Percentiles rank a stretch among this genome's conserved stretches.
These are phyloP conservation scores for Belonocnema kinseyi DNA, from an alignment of 1,140 invertebrate genomes.

Conservation along the genomic window DNA sequence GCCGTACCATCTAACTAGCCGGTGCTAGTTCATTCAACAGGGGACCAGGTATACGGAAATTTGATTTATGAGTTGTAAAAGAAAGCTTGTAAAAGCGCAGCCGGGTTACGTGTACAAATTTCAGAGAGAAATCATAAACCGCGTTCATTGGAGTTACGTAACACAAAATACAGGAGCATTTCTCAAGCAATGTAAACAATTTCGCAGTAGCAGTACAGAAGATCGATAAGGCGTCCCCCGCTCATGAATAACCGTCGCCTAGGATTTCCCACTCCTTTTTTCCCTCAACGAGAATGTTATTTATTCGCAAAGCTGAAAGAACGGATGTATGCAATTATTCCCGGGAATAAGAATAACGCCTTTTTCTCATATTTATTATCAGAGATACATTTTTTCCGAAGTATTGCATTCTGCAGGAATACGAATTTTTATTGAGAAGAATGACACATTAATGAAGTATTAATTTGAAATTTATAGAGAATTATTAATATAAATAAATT, in stretches of 20 bases:
- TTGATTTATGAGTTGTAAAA: neutral
- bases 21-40: neutral
- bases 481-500: too few species aligned
- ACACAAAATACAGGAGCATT: slow-evolving; percentile 23
- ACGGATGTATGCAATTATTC: slow-evolving; percentile 18
- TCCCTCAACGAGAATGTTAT: slow-evolving; percentile 21
- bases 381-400: too few species aligned
- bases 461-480: too few species aligned
- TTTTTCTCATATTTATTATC: neutral
- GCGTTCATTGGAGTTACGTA: neutral
- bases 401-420: too few species aligned
- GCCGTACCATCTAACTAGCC: slow-evolving; percentile 6
- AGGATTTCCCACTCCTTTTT: neutral
- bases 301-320: slow-evolving; percentile 7
- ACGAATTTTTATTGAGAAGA: too few species aligned
- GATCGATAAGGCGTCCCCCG: slow-evolving; percentile 5
- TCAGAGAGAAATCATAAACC: slow-evolving; percentile 19
- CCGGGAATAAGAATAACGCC: neutral
- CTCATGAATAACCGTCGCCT: slow-evolving; percentile 9
- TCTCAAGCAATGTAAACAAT: slow-evolving; percentile 11
- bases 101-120: neutral
- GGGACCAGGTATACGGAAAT: too few species aligned
- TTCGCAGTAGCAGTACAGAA: neutral
- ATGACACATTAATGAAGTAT: too few species aligned
- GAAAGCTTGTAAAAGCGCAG: neutral